Evolutionary conservation across 2,113 vertebrate species (phyloP), one percentile per base, ranked within the genome.

Genomic region (Serilophus lunatus): DNA sequence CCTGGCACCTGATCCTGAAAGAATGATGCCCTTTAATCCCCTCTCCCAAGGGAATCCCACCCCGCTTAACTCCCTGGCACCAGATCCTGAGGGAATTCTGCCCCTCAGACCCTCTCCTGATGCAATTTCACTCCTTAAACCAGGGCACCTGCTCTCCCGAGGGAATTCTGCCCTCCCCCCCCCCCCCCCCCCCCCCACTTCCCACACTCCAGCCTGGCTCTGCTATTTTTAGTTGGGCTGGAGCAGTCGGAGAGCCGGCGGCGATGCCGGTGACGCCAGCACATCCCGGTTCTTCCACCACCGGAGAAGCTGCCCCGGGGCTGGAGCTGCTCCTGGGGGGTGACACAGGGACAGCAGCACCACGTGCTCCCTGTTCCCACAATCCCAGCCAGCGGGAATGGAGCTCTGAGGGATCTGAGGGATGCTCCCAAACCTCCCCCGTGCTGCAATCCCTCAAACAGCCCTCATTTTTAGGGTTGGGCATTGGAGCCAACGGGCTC

Each of bases 301-400:
- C 42, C 2, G 1, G 17, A 82, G 70, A 16, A 64, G 65, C 47
- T 44, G 47, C 70, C 45, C 44, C 4, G 0, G n/a, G 42, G 63
- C 50, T 28, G 36, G 49, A n/a, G 40, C 76, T 7, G 84, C 25
- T 40, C 44, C 11, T 3, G 1, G 20, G 40, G 12, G 65, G 54
- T 88, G 80, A 68, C 38, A 2, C 0, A 5, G 91, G 91, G 84
- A 60, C 71, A 42, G 5, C 0, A 1, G 28, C 8, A 60, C 5
- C 70, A 2, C 1, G 1, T 8, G 29, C 10, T 40, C 40, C 66
- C 35, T 1, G 7, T 19, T 24, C 49, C 60, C 61, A 53, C 33
- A 24, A 3, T 25, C 38, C 13, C 1, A 2, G 7, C 13, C 0
- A 44, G 15, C 0, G 1, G 56, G 16, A 17, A n/a, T 0, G 23